These are phyloP conservation scores for Polydrusus tereticollis DNA, from an alignment of 2,888 invertebrate species.

Conservation along the genomic window DNA sequence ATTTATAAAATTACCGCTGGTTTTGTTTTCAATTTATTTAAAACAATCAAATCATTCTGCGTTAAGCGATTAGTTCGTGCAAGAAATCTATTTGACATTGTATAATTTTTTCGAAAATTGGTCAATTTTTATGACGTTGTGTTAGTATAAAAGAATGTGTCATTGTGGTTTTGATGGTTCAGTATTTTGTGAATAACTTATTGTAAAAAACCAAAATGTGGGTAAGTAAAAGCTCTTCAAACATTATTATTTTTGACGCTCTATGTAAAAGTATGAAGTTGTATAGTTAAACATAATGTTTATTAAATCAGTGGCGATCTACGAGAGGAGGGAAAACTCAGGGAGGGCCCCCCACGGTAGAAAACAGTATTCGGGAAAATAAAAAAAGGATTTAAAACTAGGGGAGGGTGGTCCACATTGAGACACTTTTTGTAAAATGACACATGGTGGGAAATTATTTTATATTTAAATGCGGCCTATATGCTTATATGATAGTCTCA, in stretches of 20 bases:
- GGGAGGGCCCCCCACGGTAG: too few species aligned
- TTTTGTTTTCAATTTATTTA: conserved; percentile 25
- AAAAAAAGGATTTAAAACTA: too few species aligned
- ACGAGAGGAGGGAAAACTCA: too few species aligned
- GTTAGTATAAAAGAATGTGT: conserved; percentile 15
- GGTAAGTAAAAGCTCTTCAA: conserved; percentile 21
- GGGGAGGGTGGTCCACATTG: too few species aligned
- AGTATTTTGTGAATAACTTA: neutral
- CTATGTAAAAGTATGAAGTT: too few species aligned
- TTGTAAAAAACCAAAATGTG: conserved; percentile 7
- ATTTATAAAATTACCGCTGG: conserved; percentile 18
- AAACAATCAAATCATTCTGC: conserved; percentile 33
- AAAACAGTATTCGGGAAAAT: too few species aligned
- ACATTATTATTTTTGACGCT: neutral
- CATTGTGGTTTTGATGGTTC: neutral
- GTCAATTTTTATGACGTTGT: conserved; percentile 4
- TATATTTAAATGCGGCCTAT: too few species aligned
- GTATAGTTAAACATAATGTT: too few species aligned
- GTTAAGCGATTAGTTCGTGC: conserved; percentile 51
- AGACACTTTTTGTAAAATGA: too few species aligned
- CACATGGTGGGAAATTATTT: too few species aligned
- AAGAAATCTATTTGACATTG: conserved; percentile 56
- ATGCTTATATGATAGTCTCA: too few species aligned
- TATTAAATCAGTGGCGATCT: too few species aligned
- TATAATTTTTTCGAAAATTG: conserved; percentile 14